A percentile compares a stretch with the other conserved stretches of the same genome.
Evolutionary conservation across 2,888 invertebrate genomes (phyloP).

Genomic region (Halictus quadricinctus): DNA sequence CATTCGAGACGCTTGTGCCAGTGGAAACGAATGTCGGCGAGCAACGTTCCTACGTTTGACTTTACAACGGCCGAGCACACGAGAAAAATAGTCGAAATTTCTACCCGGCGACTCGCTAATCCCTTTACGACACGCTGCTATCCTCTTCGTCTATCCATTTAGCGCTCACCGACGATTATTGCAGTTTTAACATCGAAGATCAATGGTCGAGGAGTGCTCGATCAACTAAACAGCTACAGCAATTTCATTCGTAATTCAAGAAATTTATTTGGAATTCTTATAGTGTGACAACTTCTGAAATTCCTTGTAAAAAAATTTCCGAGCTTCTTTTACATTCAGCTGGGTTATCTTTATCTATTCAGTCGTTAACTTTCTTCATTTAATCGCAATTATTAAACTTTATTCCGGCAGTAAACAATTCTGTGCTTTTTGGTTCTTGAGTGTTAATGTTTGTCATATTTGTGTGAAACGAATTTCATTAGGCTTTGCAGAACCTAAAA

Average conservation of each 20-base stretch:
- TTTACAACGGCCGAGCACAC: not conserved
- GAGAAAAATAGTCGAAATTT: not conserved
- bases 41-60: constrained; percentile 20
- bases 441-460: no score
- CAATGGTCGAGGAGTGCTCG: not conserved
- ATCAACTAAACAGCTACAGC: not conserved
- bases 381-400: no score
- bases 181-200: not conserved
- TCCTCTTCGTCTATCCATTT: not conserved
- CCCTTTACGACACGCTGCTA: not conserved
- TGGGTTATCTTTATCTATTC: no score
- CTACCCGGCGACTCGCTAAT: not conserved
- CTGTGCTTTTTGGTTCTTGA: no score
- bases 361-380: no score
- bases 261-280: not conserved
- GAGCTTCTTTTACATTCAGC: no score
- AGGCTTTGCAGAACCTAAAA: no score
- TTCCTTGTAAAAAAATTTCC: not conserved
- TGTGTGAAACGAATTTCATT: no score
- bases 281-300: not conserved
- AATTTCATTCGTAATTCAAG: not conserved
- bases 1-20: constrained; percentile 28
- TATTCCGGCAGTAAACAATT: no score
- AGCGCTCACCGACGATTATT: not conserved
- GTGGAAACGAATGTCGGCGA: constrained; percentile 34